Base-by-base conservation (phyloP, 2,797 vertebrate genomes). In the Manis pentadactyla region DNA sequence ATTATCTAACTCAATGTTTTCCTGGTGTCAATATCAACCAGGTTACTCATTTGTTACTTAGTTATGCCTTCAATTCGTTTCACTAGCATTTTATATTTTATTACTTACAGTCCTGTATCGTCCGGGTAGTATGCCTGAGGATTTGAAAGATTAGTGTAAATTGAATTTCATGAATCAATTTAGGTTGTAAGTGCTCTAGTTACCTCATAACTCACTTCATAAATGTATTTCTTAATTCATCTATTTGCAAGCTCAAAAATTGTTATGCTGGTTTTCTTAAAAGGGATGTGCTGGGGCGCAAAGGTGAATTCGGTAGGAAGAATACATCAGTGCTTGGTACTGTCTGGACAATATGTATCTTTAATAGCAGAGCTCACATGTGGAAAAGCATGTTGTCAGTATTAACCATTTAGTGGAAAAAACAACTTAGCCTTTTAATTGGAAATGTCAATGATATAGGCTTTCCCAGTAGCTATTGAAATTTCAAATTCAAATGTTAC, bases 221-320 rank as follows among this genome's bases (percentile, higher is more conserved):
- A 78, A 94, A 88, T 77, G 68, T 95, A 91, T 90, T 87, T 96
- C 83, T 95, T 95, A 93, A 96, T 86, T 95, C 59, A 91, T 57
- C 68, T 75, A 23, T 69, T 95, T 91, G 57, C 64, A 93, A 96
- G 37, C 86, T 94, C 77, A 57, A 93, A 73, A 51, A 10, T 12
- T 79, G 34, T 81, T 83, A 92, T 27, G 7, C 51, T 59, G 25
- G 8, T 61, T 95, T 93, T 75, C 75, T 87, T 90, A 46, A 87
- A 90, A 27, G 57, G 83, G 14, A 82, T 53, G 1, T 79, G 51
- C n/a, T 63, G 8, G n/a, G 34, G 21, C 0, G 12, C 61, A 78
- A 81, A 88, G n/a, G 27, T 42, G 12, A 68, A 74, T 55, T 15
- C 74, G 18, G 4, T 53, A 75, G 55, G 19, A 89, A 92, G 53